Base-by-base conservation (phyloP, 2,113 vertebrate genomes). In the Alouatta palliata region DNA sequence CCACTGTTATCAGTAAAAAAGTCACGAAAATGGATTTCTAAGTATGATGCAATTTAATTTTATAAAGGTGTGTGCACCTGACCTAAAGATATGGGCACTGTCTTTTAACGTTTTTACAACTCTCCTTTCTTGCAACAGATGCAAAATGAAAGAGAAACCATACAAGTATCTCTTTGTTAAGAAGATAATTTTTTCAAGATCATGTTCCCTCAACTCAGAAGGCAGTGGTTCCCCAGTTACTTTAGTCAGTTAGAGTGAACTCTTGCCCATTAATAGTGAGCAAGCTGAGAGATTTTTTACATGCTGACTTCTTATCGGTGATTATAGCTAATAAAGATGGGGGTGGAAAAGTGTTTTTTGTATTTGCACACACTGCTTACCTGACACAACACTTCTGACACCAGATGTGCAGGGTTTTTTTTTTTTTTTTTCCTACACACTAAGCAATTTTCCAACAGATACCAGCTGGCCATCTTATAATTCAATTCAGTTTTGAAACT, bases 231-330 rank as follows among this genome's bases (percentile, higher is more conserved):
- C 87, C 17, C 79, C 32, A 49, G 10, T 76, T 71, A 71, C 8
- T 81, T 32, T 47, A 47, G 25, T 77, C 37, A 85, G 76, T 58
- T 79, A n/a, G 56, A 87, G 52, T 21, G 37, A 70, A 71, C 54
- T 66, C n/a, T 89, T 85, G 49, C 66, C 91, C 64, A 87, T 90
- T 58, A 95, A 77, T 16, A 45, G 66, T 85, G 66, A 81, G 49
- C 86, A 75, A 84, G 54, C 71, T 85, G 89, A 90, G 81, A 96
- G 52, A 47, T 58, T 89, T 95, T 56, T 81, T 32, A 37, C 73
- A 76, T 87, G 73, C n/a, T 11, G n/a, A 40, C 71, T 81, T 90
- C 68, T 76, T 81, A 95, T 6, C 70, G 45, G 58, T 73, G 91
- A 79, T 47, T 52, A 40, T 58, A 79, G 61, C 16, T 94, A 77